Evolutionary conservation across 2,797 vertebrate species (phyloP).

Genomic region (Triplophysa bombifrons): DNA sequence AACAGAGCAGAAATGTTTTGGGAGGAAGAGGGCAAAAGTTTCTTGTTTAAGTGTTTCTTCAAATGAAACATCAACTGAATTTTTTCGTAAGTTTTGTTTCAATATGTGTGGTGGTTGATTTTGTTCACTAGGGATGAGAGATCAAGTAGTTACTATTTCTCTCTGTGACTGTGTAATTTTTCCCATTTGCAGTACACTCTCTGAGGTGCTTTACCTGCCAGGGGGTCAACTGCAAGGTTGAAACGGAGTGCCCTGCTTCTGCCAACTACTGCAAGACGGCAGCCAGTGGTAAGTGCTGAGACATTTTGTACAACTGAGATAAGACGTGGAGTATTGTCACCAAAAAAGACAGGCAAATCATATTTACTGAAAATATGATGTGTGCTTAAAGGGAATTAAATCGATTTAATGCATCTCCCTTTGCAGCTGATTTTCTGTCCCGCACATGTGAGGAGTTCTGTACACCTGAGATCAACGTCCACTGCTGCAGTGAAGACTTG

Average conservation of each 20-base stretch:
- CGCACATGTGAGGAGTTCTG: slow-evolving; percentile 35
- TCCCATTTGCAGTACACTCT: background rate
- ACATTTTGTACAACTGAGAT: background rate
- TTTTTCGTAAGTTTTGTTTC: background rate
- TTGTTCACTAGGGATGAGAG: background rate
- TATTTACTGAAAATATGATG: too few relatives aligned
- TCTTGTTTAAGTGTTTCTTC: too few relatives aligned
- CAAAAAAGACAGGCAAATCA: too few relatives aligned
- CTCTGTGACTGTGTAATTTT: slow-evolving; percentile 2
- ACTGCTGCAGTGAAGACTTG: slow-evolving; percentile 19
- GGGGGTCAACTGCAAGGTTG: background rate
- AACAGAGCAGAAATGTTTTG: background rate
- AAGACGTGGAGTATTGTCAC: background rate
- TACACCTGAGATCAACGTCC: background rate
- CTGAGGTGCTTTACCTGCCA: slow-evolving; percentile 26
- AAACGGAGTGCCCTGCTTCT: background rate
- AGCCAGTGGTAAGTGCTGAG: background rate
- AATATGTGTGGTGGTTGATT: background rate
- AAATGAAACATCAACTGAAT: background rate
- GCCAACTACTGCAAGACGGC: slow-evolving; percentile 29
- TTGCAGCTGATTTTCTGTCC: background rate
- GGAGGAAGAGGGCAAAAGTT: background rate
- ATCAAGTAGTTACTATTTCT: background rate
- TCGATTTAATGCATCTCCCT: background rate
- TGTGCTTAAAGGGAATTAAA: too few relatives aligned